Base-by-base conservation (phyloP, 2,113 vertebrate species). In the Prunella himalayana region DNA sequence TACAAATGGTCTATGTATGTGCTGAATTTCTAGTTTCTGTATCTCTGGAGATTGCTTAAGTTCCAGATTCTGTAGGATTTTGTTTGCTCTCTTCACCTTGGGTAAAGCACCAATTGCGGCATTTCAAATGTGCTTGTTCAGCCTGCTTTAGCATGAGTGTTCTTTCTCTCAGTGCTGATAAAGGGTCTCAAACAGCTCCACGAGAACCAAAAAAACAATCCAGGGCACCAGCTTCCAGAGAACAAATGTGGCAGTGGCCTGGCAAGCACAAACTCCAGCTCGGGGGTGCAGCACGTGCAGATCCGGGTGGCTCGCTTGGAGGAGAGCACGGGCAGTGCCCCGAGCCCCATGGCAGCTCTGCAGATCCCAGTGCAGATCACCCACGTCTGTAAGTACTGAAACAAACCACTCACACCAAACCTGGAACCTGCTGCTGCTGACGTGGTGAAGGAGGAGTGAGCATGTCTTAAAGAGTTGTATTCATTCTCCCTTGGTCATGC, bases 361-460 rank as follows among this genome's bases (percentile, higher is more conserved):
- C 99, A 99, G 98, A 99, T 99, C 96, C 99, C 99, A 3, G 98
- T 99, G 96, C 99, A 99, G 98, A 99, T 99, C 96, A 99, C 99
- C 4, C 99, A 99, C 35, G 98, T 99, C 88, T 98, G 99, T 99
- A 98, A 99, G 99, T 98, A 93, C 87, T 88, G 49, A 16, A 83
- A 73, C 2, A 14, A 71, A 54, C 9, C 8, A 68, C 47, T 92
- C 12, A 1, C 18, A 47, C 3, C 6, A 37, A 88, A 61, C 37
- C 12, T 49, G 28, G 14, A 56, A 24, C 50, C 57, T 75, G 30
- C 54, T 57, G 71, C 4, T 7, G 19, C 59, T 79, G 7, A 54
- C 31, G 25, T 78, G 56, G 21, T 71, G 72, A 42, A 72, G 41
- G 54, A 70, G 39, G 18, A 66, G 17, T 42, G 27, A 33, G 44